A percentile compares a stretch with the other conserved stretches of the same genome.
These are phyloP conservation scores for Tipula confusa DNA, from an alignment of 2,888 invertebrate species.

Conservation along the genomic window DNA sequence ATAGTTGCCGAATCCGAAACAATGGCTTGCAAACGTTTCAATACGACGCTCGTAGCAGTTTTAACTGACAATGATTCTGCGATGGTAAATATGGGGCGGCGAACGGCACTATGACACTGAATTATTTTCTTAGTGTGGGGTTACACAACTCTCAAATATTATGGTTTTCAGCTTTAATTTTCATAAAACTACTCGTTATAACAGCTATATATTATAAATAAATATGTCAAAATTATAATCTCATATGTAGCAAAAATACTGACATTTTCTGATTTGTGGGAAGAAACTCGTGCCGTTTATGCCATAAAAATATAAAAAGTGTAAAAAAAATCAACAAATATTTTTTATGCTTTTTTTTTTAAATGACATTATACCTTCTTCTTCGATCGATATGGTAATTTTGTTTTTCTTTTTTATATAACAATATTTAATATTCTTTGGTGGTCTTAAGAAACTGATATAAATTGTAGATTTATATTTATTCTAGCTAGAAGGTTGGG, in stretches of 20 bases:
- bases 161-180: background rate
- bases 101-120: no score
- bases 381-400: background rate
- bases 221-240: background rate
- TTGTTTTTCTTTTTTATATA: background rate
- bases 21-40: no score
- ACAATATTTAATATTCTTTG: background rate
- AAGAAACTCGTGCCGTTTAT: background rate
- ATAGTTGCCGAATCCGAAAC: no score
- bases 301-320: background rate
- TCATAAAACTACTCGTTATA: no score
- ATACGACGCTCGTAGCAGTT: no score
- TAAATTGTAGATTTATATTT: background rate
- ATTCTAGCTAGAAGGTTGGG: background rate
- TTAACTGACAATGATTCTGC: no score
- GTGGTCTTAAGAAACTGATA: slow-evolving; percentile 1
- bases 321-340: background rate
- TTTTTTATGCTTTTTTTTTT: background rate
- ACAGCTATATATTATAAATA: background rate
- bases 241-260: background rate
- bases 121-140: no score
- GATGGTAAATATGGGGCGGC: no score
- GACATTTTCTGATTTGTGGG: slow-evolving; percentile 1
- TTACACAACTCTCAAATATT: background rate
- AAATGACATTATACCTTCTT: background rate